Conservation (phyloP, 2,797 vertebrate species). For the Balearica regulorum region DNA sequence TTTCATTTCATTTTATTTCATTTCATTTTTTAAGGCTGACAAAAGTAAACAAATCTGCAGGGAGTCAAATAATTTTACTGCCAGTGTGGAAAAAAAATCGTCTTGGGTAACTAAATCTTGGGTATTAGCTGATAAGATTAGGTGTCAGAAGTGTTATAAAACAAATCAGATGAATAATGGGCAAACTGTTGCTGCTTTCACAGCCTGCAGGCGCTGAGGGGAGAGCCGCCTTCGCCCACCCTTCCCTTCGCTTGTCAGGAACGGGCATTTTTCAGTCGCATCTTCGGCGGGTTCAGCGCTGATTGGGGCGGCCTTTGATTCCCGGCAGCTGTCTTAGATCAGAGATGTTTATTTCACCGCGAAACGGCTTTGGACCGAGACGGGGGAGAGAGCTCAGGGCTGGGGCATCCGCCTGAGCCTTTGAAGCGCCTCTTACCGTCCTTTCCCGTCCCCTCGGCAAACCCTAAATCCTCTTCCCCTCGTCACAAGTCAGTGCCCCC, state of each 20-base stretch:
- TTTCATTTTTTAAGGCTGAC: not conserved
- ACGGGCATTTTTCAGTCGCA: conserved; percentile 16
- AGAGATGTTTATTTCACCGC: conserved; percentile 65
- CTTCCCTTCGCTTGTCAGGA: not conserved
- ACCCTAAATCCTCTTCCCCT: not conserved
- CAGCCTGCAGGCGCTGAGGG: not conserved
- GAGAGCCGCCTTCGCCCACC: not conserved
- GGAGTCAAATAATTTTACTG: not conserved
- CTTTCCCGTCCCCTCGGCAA: not conserved
- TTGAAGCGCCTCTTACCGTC: not conserved
- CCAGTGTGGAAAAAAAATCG: not conserved
- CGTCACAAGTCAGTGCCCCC: not conserved
- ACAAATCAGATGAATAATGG: conserved; percentile 59
- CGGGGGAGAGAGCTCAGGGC: not conserved
- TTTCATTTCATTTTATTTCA: too few species aligned
- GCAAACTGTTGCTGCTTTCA: not conserved
- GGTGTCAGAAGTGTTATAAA: conserved; percentile 59
- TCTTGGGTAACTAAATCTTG: conserved; percentile 4
- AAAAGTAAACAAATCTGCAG: not conserved
- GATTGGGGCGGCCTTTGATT: conserved; percentile 41
- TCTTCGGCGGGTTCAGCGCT: not conserved
- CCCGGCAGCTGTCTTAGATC: conserved; percentile 64
- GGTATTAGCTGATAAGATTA: conserved; percentile 57
- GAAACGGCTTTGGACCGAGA: conserved; percentile 32
- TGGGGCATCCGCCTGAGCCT: not conserved